Conservation (phyloP, 2,797 vertebrate genomes). For the Trematomus bernacchii region DNA sequence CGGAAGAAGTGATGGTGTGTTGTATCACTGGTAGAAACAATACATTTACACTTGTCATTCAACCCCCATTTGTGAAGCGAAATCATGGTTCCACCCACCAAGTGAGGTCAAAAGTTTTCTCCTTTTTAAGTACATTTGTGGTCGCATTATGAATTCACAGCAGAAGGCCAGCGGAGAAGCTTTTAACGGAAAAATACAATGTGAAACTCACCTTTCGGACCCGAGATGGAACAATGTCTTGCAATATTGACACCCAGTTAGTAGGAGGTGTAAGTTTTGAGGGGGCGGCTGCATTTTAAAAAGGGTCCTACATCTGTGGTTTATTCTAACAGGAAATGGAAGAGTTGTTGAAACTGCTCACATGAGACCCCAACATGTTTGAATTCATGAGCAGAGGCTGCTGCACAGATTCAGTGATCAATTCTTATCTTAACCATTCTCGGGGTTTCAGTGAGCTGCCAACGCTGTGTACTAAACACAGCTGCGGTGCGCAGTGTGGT, state of each 20-base stretch:
- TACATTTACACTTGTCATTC: conserved; percentile 34
- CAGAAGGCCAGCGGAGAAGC: conserved; percentile 5
- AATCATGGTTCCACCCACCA: conserved; percentile 47
- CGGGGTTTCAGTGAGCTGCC: conserved; percentile 49
- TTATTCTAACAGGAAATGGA: conserved; percentile 60
- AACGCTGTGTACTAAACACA: conserved; percentile 53
- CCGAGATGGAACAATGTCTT: conserved; percentile 42
- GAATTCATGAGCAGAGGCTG: conserved; percentile 10
- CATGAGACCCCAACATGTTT: conserved; percentile 9
- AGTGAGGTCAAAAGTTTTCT: conserved; percentile 62
- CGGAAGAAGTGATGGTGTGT: conserved; percentile 8
- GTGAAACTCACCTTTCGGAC: conserved; percentile 47
- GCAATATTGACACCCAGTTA: conserved; percentile 34
- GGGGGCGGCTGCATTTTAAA: conserved; percentile 45
- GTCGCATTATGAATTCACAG: conserved; percentile 17
- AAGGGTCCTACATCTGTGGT: conserved; percentile 47
- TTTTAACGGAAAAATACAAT: conserved; percentile 48
- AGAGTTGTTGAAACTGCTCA: conserved; percentile 36
- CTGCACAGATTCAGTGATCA: conserved; percentile 45
- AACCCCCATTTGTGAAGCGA: conserved; percentile 46
- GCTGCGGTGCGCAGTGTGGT: conserved; percentile 62
- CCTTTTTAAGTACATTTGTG: conserved; percentile 38
- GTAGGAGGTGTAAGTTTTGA: conserved; percentile 29
- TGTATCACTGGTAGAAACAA: not conserved
- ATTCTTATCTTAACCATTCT: conserved; percentile 58